phyloP scores from a whole-genome alignment of 1,140 invertebrate genomes.

The Steinernema khuongi region DNA sequence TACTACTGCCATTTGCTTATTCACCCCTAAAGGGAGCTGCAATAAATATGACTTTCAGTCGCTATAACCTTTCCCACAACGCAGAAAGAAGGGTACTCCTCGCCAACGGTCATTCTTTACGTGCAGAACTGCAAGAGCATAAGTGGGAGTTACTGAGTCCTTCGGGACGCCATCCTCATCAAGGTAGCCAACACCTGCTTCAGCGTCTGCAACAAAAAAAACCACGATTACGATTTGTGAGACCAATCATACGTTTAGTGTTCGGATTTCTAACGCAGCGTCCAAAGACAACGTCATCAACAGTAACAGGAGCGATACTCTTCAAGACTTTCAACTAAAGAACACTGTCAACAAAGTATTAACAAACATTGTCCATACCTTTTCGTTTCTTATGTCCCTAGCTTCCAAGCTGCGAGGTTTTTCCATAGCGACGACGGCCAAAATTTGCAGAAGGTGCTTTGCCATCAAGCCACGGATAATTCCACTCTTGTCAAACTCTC shows the following conservation, averaged over 20 bases:
- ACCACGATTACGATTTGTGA: neutral
- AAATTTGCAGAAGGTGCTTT: constrained; percentile 93
- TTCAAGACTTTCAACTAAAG: constrained; percentile 82
- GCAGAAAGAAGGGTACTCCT: constrained; percentile 92
- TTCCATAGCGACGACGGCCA: constrained; percentile 96
- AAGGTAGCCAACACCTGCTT: constrained; percentile 76
- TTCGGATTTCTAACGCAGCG: constrained; percentile 90
- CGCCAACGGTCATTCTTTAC: constrained; percentile 99
- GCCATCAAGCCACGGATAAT: constrained; percentile 85
- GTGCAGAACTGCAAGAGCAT: constrained; percentile 76
- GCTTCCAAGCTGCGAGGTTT: constrained; percentile 87
- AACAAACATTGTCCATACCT: constrained; percentile 62
- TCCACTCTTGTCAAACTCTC: constrained; percentile 97
- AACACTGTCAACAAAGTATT: neutral
- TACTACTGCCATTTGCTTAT: constrained; percentile 96
- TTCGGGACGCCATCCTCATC: constrained; percentile 89
- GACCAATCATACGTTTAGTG: constrained; percentile 61
- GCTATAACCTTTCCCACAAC: constrained; percentile 81
- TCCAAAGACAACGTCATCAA: constrained; percentile 83
- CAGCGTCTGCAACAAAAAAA: constrained; percentile 66
- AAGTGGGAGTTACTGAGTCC: constrained; percentile 86
- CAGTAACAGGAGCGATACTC: constrained; percentile 71
- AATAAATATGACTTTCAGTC: neutral
- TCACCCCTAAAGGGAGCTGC: constrained; percentile 71
- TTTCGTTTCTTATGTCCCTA: constrained; percentile 94